Evolutionary conservation across 2,797 vertebrate species (phyloP), one percentile per base, ranked within the genome.

Genomic region (Allobates femoralis): DNA sequence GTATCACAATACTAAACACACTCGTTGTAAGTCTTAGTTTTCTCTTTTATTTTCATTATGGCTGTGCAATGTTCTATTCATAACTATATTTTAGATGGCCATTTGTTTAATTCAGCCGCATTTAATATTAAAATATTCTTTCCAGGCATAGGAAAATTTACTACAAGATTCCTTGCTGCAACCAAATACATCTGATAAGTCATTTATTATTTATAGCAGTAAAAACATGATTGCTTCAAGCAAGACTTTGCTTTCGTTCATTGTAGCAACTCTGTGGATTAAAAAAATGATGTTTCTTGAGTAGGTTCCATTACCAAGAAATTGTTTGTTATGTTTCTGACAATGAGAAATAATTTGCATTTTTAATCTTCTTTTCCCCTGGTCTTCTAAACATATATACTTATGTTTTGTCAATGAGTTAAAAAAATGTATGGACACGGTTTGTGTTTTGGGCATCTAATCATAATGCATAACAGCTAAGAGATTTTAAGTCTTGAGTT

Each of bases 41-140:
- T 46, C 34, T 1, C 11, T 37, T 56, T 81, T n/a, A 55, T 56
- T 73, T 83, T 41, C 41, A 58, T 37, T 73, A 26, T 41, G 32
- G 58, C 8, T 73, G 10, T 55, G 32, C 11, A 69, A 73, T 82
- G 66, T 30, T 56, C 32, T 73, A 56, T 82, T 69, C 51, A 56
- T 56, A 56, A 78, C 51, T 60, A 46, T 69, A 41, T 69, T 83
- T 71, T 41, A 50, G 41, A 32, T 67, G 46, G 28, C 79, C 62
- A 51, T 69, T 66, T 81, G 26, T 81, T 69, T 81, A 66, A 67
- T 81, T 81, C 50, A 81, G 64, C 2, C 53, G 46, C 46, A 67
- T 81, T 81, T 81, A 81, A 81, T 83, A 83, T 73, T 83, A 83
- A 83, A 83, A 83, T 83, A 73, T 83, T 74, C 67, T 73, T 83